Conservation (phyloP, 2,113 vertebrate genomes). For the Aptenodytes patagonicus region DNA sequence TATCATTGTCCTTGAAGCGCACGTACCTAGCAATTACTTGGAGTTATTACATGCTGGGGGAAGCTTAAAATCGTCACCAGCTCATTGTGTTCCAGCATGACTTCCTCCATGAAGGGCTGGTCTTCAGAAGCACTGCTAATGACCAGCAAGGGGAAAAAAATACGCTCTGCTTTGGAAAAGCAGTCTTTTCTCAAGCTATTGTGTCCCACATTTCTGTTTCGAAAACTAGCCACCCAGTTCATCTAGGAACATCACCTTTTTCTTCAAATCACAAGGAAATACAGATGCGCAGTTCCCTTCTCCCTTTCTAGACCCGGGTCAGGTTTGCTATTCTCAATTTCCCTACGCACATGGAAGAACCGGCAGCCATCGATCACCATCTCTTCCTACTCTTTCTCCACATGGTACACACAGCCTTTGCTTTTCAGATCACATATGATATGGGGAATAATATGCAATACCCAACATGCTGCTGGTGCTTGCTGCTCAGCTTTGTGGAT, state of each 20-base stretch:
- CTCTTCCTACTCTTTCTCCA: background rate
- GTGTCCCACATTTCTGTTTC: background rate
- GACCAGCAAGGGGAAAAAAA: background rate
- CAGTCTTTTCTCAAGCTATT: background rate
- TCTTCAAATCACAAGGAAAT: background rate
- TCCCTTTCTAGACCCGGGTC: background rate
- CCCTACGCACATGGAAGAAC: background rate
- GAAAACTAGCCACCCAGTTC: background rate
- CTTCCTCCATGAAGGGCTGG: background rate
- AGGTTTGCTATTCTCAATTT: background rate
- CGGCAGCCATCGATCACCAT: background rate
- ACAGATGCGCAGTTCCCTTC: background rate
- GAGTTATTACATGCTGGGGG: background rate
- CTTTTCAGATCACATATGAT: background rate
- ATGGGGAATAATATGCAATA: background rate
- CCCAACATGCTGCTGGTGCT: background rate
- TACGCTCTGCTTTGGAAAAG: background rate
- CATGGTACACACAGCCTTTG: background rate
- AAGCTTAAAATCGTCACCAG: slow-evolving; percentile 14
- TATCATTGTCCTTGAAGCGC: background rate
- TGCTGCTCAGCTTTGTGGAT: background rate
- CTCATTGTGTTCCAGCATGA: background rate
- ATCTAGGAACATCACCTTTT: background rate
- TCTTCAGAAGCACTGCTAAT: background rate
- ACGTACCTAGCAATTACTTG: background rate